These are phyloP conservation scores for Gymnarchus niloticus DNA, from an alignment of 2,113 vertebrate species.

Conservation along the genomic window DNA sequence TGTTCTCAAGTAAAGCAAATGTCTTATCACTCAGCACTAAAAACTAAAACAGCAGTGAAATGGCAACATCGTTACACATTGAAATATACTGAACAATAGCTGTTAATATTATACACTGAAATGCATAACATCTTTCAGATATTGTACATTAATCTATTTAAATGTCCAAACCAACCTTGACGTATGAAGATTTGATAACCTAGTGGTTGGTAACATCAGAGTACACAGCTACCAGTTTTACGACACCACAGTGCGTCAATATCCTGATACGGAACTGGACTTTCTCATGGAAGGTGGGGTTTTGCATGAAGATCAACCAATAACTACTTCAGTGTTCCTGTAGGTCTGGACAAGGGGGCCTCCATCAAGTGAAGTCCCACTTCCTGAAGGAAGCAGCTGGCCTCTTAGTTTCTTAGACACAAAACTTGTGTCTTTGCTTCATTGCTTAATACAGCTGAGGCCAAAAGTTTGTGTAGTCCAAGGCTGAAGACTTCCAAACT, in stretches of 20 bases:
- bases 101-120: no score
- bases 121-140: no score
- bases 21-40: neutral
- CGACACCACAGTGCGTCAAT: slow-evolving; percentile 19
- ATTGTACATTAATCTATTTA: neutral
- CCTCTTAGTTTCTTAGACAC: no score
- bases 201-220: neutral
- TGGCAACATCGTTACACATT: no score
- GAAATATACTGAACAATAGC: no score
- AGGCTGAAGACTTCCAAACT: no score
- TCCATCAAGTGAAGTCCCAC: no score
- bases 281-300: slow-evolving; percentile 44
- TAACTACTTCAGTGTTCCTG: slow-evolving; percentile 38
- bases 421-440: no score
- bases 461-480: no score
- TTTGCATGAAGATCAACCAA: slow-evolving; percentile 46
- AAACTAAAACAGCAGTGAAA: neutral
- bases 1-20: neutral
- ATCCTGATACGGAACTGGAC: slow-evolving; percentile 32
- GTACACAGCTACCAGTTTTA: slow-evolving; percentile 13
- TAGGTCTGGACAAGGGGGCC: neutral
- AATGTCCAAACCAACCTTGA: neutral
- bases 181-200: neutral
- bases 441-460: no score
- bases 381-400: no score